Evolutionary conservation across 2,797 vertebrate genomes (phyloP), one percentile per base, ranked within the genome.

Genomic region (Netta rufina): DNA sequence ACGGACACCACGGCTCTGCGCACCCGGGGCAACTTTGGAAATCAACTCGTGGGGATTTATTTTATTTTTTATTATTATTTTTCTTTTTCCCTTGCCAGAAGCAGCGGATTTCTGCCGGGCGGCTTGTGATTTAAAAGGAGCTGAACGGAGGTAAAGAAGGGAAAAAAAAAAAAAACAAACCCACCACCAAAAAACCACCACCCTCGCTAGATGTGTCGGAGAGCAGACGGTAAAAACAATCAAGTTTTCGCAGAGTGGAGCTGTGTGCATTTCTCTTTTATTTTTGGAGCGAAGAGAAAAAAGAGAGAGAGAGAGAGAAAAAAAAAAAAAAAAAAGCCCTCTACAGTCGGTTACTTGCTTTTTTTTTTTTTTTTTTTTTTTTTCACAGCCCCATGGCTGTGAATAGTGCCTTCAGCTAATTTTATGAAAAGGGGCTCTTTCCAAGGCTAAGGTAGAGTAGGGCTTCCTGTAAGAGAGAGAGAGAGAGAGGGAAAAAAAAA

Each of bases 371-470:
- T 77, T 36, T 36, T 36, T 36, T 36, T 24, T 39, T 54, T 79
- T 33, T 84, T 22, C 56, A n/a, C 91, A 15, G 72, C 76, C 75
- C 91, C 77, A 47, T 56, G 76, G 75, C 47, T 66, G 87, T 96
- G 96, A 97, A 97, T 97, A 92, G 89, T 61, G 95, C 96, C 96
- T 97, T 97, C 93, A 96, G 86, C 93, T 90, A 54, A 41, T 61
- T 82, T 95, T 94, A 96, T 97, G 96, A 96, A 96, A 97, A 96
- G 95, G 86, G 93, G 80, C 96, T 95, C 95, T 97, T 86, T 97
- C 95, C 92, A 88, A 69, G n/a, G 96, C 70, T 24, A 90, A 90
- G 91, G 84, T 75, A 84, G 91, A 74, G 84, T 15, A 22, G 84
- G 17, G 86, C 84, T 95, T 96, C 92, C 92, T 95, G 95, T 60